phyloP scores from a whole-genome alignment of 2,797 vertebrate species.

The Manis javanica region DNA sequence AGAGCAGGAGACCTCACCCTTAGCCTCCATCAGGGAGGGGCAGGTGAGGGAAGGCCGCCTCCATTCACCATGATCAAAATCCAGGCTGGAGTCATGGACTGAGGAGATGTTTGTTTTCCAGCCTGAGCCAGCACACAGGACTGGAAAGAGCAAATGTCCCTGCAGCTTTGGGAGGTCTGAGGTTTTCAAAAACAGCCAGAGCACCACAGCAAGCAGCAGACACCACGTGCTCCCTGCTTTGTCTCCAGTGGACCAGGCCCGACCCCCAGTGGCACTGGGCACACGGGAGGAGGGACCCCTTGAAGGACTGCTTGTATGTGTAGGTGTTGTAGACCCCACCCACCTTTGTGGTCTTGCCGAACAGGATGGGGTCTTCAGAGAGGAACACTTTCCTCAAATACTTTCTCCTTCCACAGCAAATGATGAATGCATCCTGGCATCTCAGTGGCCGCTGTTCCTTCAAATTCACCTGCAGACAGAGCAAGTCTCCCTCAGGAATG shows the following conservation, averaged over 20 bases:
- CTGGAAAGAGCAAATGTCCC: neutral
- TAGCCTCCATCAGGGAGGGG: neutral
- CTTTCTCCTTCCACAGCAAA: constrained; percentile 93
- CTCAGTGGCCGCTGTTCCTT: constrained; percentile 93
- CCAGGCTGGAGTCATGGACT: no score
- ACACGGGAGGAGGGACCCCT: constrained; percentile 82
- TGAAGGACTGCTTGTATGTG: constrained; percentile 94
- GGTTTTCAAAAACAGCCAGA: neutral
- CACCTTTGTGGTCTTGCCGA: constrained; percentile 94
- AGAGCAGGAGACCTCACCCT: neutral
- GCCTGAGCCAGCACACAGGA: neutral
- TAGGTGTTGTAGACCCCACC: constrained; percentile 92
- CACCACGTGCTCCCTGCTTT: neutral
- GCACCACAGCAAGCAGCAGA: neutral
- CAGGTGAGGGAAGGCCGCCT: neutral
- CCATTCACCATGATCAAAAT: neutral
- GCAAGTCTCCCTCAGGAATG: neutral
- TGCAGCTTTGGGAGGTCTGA: neutral
- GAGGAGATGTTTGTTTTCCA: neutral
- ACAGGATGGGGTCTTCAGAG: constrained; percentile 94
- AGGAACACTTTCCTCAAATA: constrained; percentile 92
- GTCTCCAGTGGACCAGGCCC: neutral
- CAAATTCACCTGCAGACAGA: constrained; percentile 89
- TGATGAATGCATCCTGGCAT: constrained; percentile 93
- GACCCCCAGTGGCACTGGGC: rapidly evolving